A percentile compares a stretch with the other conserved stretches of the same genome.
Evolutionary conservation across 1,140 invertebrate genomes (phyloP).

Genomic region (Papilio machaon): DNA sequence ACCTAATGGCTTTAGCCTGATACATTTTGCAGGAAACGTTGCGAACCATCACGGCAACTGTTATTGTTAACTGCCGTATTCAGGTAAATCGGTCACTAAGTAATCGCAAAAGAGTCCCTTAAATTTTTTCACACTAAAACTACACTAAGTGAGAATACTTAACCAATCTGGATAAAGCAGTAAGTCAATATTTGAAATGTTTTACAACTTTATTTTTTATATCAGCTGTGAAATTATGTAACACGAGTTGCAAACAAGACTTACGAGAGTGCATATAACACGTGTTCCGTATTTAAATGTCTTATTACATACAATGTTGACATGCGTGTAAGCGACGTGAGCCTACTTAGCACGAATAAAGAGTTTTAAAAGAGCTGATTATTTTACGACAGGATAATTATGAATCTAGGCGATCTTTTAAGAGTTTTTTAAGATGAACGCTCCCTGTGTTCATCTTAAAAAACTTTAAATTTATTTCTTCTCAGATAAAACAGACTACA

Average conservation of each 20-base stretch:
- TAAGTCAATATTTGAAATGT: not conserved
- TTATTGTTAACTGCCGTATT: too few species aligned
- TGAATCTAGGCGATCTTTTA: not conserved
- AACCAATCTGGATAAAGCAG: too few species aligned
- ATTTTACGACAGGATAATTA: not conserved
- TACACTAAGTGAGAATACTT: too few species aligned
- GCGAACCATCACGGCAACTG: too few species aligned
- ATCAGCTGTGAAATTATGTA: not conserved
- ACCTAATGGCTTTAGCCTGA: too few species aligned
- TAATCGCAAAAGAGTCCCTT: too few species aligned
- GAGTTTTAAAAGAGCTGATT: not conserved
- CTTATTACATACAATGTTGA: conserved; percentile 18
- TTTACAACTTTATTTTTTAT: not conserved
- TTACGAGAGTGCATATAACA: not conserved
- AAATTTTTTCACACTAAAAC: too few species aligned
- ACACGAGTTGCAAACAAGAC: not conserved
- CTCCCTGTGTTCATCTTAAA: too few species aligned
- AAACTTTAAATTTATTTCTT: too few species aligned
- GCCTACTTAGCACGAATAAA: not conserved
- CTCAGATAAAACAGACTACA: too few species aligned
- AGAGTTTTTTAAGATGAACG: not conserved
- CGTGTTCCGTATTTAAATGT: not conserved
- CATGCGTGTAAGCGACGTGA: not conserved
- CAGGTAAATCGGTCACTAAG: too few species aligned
- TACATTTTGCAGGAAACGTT: too few species aligned